These are phyloP conservation scores for Lutraria lutraria DNA, from an alignment of 2,888 invertebrate genomes.

Conservation along the genomic window DNA sequence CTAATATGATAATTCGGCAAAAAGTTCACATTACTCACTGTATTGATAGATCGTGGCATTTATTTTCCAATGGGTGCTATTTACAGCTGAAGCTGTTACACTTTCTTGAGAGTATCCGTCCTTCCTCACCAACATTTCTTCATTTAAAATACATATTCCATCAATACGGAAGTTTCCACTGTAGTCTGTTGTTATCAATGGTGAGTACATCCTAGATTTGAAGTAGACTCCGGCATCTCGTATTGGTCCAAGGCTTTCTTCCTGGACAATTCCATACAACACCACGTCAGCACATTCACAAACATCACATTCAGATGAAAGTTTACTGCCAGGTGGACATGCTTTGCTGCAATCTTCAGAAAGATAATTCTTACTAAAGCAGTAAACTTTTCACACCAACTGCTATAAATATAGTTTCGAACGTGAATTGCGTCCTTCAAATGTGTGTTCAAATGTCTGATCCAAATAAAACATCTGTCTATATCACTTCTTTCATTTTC, in stretches of 20 bases:
- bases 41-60: neutral
- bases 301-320: slow-evolving; percentile 9
- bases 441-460: no score
- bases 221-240: neutral
- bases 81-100: neutral
- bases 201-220: slow-evolving; percentile 2
- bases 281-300: neutral
- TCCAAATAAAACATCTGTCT: no score
- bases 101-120: neutral
- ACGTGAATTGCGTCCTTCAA: no score
- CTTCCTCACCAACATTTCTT: neutral
- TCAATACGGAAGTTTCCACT: neutral
- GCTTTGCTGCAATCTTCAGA: slow-evolving; percentile 26
- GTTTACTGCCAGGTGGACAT: slow-evolving; percentile 13
- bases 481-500: no score
- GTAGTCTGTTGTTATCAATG: slow-evolving; percentile 6
- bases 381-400: no score
- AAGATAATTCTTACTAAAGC: no score
- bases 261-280: neutral
- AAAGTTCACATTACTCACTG: no score
- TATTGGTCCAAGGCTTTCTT: neutral
- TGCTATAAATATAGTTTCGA: no score
- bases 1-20: no score
- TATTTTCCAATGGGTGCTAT: slow-evolving; percentile 21
- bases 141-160: neutral